Evolutionary conservation across 2,888 invertebrate species (phyloP), one percentile per base, ranked within the genome.

Genomic region (Stenolophus ochropezus): DNA sequence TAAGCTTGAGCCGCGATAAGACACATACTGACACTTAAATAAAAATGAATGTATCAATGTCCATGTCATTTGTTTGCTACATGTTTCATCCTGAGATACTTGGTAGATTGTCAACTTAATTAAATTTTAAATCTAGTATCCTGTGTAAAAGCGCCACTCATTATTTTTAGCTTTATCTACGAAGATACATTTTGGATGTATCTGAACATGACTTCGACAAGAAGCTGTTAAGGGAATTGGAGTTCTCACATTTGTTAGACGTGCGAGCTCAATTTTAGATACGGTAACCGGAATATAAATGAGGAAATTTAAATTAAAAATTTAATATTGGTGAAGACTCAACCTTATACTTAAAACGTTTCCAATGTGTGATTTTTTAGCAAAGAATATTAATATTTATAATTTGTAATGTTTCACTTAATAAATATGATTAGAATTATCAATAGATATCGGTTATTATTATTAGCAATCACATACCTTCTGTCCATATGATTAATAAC

Each of bases 1-100:
- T 69, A 18, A 14, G 33, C 33, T 33, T 33, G 27, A 18, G 65
- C 14, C 16, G 16, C 16, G 65, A 69, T 69, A 69, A 69, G 33
- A 69, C 61, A 61, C n/a, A 61, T 69, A 69, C 33, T 69, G 65
- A 69, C 65, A 69, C 18, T 42, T 69, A 33, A 65, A 69, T 69
- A 27, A 33, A 33, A 61, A 61, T 25, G 61, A 61, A 69, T 69
- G 27, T 27, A 69, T 69, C 65, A 33, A 27, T 69, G 65, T 27
- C 27, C 14, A 16, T 69, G 33, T 69, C 65, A 69, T 69, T 69
- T 69, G 25, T 61, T 23, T 61, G 25, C 25, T 14, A 61, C 61
- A 61, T 61, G 61, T 61, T 61, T 61, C 61, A 61, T 14, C 25
- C 25, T 2, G 14, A 33, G 27, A 69, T 27, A 33, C 27, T 25